Evolutionary conservation across 2,888 invertebrate genomes (phyloP).

Genomic region (Xestobium rufovillosum): DNA sequence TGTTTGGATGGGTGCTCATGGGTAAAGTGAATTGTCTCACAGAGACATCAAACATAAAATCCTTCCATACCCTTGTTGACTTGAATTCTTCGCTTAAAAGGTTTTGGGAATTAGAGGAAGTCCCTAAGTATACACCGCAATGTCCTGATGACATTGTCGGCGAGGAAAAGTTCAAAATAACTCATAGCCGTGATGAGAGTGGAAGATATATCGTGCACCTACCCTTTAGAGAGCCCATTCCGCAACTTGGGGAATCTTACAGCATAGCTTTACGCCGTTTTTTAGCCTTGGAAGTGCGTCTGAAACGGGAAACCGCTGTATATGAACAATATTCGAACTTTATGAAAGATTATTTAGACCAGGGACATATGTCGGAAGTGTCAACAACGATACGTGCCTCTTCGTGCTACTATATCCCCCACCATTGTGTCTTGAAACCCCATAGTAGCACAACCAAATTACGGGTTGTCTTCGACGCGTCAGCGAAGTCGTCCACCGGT

Average conservation of each 20-base stretch:
- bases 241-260: neutral
- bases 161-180: conserved; percentile 5
- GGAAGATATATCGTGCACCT: conserved; percentile 7
- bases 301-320: neutral
- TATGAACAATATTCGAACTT: conserved; percentile 7
- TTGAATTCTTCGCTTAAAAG: neutral
- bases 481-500: conserved; percentile 1
- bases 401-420: conserved; percentile 6
- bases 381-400: neutral
- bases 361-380: conserved; percentile 8
- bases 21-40: neutral
- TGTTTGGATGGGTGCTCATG: conserved; percentile 4
- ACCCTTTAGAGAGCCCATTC: conserved; percentile 2
- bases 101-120: conserved; percentile 9
- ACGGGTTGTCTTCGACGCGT: conserved; percentile 12
- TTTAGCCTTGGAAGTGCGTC: conserved; percentile 6
- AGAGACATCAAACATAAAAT: neutral
- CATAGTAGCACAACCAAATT: conserved; percentile 7
- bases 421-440: conserved; percentile 7
- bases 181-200: neutral
- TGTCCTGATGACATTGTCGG: conserved; percentile 4
- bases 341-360: conserved; percentile 10
- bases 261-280: conserved; percentile 7
- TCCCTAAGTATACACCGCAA: conserved; percentile 1
- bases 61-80: conserved; percentile 4